These are phyloP conservation scores for Limnothrissa miodon DNA, from an alignment of 2,113 vertebrate species.

Conservation along the genomic window DNA sequence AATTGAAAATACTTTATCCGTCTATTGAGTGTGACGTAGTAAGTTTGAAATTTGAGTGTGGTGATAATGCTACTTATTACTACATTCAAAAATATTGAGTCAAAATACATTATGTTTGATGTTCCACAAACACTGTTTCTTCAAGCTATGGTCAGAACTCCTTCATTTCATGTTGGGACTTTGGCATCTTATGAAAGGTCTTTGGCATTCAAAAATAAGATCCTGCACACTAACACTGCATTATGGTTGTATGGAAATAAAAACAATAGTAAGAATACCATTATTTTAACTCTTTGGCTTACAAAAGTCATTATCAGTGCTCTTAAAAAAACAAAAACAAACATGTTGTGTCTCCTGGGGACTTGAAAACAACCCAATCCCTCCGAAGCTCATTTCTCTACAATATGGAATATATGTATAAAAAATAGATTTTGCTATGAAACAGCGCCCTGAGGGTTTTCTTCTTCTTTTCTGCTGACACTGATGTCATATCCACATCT, in stretches of 20 bases:
- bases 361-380: slow-evolving; percentile 72
- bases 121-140: background rate
- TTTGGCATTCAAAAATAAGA: slow-evolving; percentile 35
- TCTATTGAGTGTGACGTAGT: too few species aligned
- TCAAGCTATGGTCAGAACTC: background rate
- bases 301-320: slow-evolving; percentile 94
- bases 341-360: slow-evolving; percentile 81
- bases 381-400: slow-evolving; percentile 81
- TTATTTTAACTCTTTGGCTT: slow-evolving; percentile 65
- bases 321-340: slow-evolving; percentile 72
- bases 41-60: too few species aligned
- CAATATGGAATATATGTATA: slow-evolving; percentile 87
- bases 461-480: slow-evolving; percentile 43
- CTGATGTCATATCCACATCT: slow-evolving; percentile 80
- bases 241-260: slow-evolving; percentile 34
- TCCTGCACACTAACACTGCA: slow-evolving; percentile 38
- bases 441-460: slow-evolving; percentile 92
- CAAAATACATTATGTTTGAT: background rate
- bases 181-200: background rate
- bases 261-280: slow-evolving; percentile 53
- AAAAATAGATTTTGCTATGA: slow-evolving; percentile 91
- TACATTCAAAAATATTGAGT: background rate
- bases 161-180: background rate
- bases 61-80: too few species aligned
- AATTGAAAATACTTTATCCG: too few species aligned